These are phyloP conservation scores for Meta bourneti DNA, from an alignment of 2,888 invertebrate species.

Conservation along the genomic window DNA sequence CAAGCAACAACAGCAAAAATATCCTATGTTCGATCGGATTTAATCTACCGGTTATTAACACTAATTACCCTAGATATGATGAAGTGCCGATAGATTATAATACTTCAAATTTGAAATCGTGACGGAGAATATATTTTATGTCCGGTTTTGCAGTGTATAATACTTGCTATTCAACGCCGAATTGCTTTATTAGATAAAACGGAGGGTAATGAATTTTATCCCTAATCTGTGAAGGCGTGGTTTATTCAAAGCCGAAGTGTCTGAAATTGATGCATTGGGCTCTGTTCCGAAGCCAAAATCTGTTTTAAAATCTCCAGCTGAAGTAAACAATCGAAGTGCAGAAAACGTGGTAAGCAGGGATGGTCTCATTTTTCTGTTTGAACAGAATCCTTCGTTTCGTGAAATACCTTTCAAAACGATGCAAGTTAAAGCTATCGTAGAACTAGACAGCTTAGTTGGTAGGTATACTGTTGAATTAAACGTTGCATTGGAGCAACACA, in stretches of 20 bases:
- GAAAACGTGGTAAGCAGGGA: too few relatives aligned
- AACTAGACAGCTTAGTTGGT: too few relatives aligned
- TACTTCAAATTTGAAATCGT: constrained; percentile 63
- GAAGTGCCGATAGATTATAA: constrained; percentile 61
- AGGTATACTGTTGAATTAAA: too few relatives aligned
- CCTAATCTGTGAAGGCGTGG: not conserved
- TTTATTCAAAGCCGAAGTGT: not conserved
- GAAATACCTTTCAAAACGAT: too few relatives aligned
- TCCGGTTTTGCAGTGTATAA: not conserved
- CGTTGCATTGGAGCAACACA: too few relatives aligned
- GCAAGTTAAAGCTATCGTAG: too few relatives aligned
- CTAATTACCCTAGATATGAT: constrained; percentile 65
- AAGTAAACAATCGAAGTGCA: too few relatives aligned
- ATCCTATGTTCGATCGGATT: constrained; percentile 29
- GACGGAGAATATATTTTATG: constrained; percentile 36
- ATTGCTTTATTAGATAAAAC: constrained; percentile 26
- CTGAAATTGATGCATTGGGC: not conserved
- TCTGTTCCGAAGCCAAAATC: not conserved
- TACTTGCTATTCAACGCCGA: constrained; percentile 1
- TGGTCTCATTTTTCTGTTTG: too few relatives aligned
- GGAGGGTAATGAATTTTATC: constrained; percentile 30
- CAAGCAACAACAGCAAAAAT: constrained; percentile 22
- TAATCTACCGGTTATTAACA: constrained; percentile 63
- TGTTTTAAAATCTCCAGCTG: not conserved
- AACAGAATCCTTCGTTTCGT: too few relatives aligned